Evolutionary conservation across 1,140 invertebrate species (phyloP).

Genomic region (Pararge aegeria): DNA sequence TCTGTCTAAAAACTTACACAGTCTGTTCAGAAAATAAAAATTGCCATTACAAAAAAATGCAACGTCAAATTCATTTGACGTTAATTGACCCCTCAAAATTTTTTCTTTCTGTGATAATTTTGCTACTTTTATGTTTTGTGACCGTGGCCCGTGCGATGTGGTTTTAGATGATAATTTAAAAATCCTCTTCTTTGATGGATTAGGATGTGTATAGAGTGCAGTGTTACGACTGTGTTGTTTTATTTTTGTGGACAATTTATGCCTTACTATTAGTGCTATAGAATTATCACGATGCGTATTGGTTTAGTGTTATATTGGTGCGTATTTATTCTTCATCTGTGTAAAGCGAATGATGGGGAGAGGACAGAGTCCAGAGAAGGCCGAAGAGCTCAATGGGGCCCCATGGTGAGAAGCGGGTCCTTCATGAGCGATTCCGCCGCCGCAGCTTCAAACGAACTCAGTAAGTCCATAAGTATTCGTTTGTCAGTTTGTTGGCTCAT

Average conservation of each 20-base stretch:
- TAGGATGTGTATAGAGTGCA: conserved; percentile 69
- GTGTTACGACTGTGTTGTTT: conserved; percentile 47
- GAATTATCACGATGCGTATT: conserved; percentile 75
- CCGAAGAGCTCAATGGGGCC: conserved; percentile 63
- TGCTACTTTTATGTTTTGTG: conserved; percentile 59
- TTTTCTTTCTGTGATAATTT: conserved; percentile 63
- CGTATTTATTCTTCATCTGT: conserved; percentile 72
- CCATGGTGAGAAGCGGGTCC: conserved; percentile 52
- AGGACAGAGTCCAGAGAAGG: conserved; percentile 64
- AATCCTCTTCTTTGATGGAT: conserved; percentile 43
- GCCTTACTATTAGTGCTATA: conserved; percentile 61
- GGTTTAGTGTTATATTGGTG: conserved; percentile 75
- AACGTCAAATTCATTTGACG: conserved; percentile 43
- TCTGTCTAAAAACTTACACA: neutral
- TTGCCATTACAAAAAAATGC: conserved; percentile 35
- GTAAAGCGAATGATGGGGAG: conserved; percentile 69
- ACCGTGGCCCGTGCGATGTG: conserved; percentile 59
- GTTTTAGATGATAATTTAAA: conserved; percentile 39
- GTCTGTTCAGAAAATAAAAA: conserved; percentile 4
- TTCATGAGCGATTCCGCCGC: conserved; percentile 55
- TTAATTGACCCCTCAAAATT: conserved; percentile 49
- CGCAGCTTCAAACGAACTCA: conserved; percentile 66
- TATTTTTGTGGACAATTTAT: conserved; percentile 55
- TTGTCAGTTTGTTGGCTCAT: conserved; percentile 36
- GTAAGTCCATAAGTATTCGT: conserved; percentile 47